Conservation (phyloP, 1,140 invertebrate species). For the Plectrocnemia conspersa region DNA sequence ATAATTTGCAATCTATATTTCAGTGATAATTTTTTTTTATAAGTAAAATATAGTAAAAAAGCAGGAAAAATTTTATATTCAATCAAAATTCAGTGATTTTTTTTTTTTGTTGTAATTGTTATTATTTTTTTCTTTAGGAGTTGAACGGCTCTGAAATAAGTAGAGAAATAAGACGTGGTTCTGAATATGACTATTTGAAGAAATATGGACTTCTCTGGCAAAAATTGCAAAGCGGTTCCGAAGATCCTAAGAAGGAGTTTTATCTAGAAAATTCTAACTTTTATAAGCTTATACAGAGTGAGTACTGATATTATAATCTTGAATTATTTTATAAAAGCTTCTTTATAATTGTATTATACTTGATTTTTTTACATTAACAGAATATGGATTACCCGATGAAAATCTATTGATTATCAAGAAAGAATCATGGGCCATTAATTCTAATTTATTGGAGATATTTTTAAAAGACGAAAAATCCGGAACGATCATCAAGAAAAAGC, state of each 20-base stretch:
- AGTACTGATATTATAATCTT: conserved; percentile 34
- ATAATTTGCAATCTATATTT: too few relatives aligned
- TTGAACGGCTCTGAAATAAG: conserved; percentile 66
- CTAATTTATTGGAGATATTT: conserved; percentile 62
- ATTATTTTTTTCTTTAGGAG: conserved; percentile 48
- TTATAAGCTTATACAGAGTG: conserved; percentile 54
- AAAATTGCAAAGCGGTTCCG: conserved; percentile 46
- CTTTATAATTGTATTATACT: conserved; percentile 11
- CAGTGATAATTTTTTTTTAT: too few relatives aligned
- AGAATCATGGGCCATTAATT: conserved; percentile 60
- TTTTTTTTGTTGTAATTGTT: too few relatives aligned
- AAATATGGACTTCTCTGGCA: conserved; percentile 70
- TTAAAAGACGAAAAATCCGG: conserved; percentile 55
- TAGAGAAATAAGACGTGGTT: conserved; percentile 67
- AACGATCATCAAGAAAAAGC: conserved; percentile 61
- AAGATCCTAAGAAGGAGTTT: conserved; percentile 55
- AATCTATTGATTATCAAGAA: conserved; percentile 58
- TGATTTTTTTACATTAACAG: conserved; percentile 53
- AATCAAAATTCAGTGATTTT: too few relatives aligned
- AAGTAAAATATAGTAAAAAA: too few relatives aligned
- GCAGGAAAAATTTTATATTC: too few relatives aligned
- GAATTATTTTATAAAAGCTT: conserved; percentile 13
- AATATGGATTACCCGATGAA: conserved; percentile 73
- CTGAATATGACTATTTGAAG: conserved; percentile 86
- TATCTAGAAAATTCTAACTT: conserved; percentile 70